phyloP scores from a whole-genome alignment of 2,797 vertebrate genomes.

The Tinamus major region DNA sequence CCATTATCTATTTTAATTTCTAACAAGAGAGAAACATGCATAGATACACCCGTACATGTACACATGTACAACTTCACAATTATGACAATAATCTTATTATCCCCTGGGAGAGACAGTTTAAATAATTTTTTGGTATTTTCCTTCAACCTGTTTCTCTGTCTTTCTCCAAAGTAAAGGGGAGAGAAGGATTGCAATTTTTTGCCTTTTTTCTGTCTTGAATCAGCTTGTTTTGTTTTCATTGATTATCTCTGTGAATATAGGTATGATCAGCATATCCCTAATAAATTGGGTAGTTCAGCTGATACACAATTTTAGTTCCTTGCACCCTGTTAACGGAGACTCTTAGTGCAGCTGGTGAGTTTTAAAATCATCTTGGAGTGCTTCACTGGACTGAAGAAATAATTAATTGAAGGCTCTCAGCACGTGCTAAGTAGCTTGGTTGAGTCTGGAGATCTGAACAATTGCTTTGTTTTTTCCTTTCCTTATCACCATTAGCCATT shows the following conservation, averaged over 20 bases:
- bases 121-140: not conserved
- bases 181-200: not conserved
- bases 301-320: constrained; percentile 25
- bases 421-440: constrained; percentile 69
- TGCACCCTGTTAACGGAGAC: constrained; percentile 52
- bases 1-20: not conserved
- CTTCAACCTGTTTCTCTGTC: not conserved
- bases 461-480: constrained; percentile 75
- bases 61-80: not conserved
- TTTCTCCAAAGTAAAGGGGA: not conserved
- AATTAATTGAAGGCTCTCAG: constrained; percentile 73
- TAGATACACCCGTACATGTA: rapidly evolving
- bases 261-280: not conserved
- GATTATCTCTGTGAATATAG: not conserved
- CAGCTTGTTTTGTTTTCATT: not conserved
- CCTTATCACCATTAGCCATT: constrained; percentile 83
- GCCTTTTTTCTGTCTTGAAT: not conserved
- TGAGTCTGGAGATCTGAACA: constrained; percentile 71
- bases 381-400: constrained; percentile 76
- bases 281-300: constrained; percentile 45
- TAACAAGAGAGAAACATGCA: not conserved
- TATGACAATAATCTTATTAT: not conserved
- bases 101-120: not conserved
- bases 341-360: constrained; percentile 54
- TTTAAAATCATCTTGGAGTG: constrained; percentile 75